These are phyloP conservation scores for Blastobasis lacticolella DNA, from an alignment of 2,888 invertebrate genomes.

Conservation along the genomic window DNA sequence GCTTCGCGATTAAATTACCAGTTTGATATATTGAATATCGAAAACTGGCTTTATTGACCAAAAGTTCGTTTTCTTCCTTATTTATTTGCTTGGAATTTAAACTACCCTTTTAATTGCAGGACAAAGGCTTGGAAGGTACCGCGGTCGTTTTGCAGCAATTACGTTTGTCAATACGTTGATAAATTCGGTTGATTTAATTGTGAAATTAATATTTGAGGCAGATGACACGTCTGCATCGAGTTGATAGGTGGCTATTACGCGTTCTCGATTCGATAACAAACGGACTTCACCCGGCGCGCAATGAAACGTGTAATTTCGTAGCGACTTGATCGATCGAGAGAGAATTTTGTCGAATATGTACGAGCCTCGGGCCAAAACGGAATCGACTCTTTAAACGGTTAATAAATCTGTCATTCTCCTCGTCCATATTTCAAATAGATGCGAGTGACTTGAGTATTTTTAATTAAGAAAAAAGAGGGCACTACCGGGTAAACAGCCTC, in stretches of 20 bases:
- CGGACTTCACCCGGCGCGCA: conserved; percentile 43
- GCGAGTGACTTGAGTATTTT: too few species aligned
- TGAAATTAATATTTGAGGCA: conserved; percentile 38
- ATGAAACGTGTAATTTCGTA: conserved; percentile 51
- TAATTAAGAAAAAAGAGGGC: too few species aligned
- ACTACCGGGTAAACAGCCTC: too few species aligned
- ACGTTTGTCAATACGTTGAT: background rate
- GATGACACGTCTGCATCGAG: conserved; percentile 32
- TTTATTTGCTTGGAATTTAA: background rate
- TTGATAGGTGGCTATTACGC: conserved; percentile 49
- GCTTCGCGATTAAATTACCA: too few species aligned
- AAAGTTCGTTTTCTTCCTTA: background rate
- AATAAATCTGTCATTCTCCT: conserved; percentile 32
- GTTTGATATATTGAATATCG: background rate
- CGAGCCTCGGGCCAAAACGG: conserved; percentile 34
- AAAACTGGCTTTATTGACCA: background rate
- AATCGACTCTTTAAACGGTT: conserved; percentile 37
- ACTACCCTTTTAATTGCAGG: too few species aligned
- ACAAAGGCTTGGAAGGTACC: too few species aligned
- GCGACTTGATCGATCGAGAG: conserved; percentile 37
- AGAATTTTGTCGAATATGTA: conserved; percentile 38
- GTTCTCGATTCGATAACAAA: conserved; percentile 50
- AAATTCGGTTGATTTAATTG: conserved; percentile 26
- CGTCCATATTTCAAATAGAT: background rate
- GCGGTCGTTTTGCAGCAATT: too few species aligned